Percentiles rank a stretch among this genome's conserved stretches.
These are phyloP conservation scores for Boulengeromyrus knoepffleri DNA, from an alignment of 2,113 vertebrate species.

Conservation along the genomic window DNA sequence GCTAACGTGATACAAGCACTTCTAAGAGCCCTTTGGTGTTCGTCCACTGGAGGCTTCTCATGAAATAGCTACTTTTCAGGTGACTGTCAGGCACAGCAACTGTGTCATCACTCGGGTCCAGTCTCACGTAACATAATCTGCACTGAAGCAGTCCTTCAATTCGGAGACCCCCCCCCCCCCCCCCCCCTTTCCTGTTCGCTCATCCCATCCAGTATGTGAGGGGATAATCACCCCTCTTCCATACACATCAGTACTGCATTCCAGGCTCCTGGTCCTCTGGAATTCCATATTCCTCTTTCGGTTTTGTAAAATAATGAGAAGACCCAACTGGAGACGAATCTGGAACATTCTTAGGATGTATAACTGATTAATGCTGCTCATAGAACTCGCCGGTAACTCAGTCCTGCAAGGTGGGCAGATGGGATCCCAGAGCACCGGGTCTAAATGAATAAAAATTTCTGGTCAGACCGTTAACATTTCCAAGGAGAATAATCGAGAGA, in stretches of 20 bases:
- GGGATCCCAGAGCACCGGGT: neutral
- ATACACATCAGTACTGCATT: constrained; percentile 25
- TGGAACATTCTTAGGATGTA: neutral
- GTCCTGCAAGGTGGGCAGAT: neutral
- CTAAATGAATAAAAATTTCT: neutral
- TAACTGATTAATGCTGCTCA: neutral
- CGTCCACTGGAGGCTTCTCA: constrained; percentile 2
- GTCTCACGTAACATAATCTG: constrained; percentile 16
- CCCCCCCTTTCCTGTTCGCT: constrained; percentile 19
- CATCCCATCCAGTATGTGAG: neutral
- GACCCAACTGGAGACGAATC: neutral
- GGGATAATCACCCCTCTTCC: neutral
- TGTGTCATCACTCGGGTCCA: neutral
- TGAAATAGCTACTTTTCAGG: constrained; percentile 6
- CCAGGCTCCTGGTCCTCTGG: neutral
- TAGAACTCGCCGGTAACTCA: neutral
- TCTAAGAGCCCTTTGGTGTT: neutral
- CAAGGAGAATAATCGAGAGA: neutral
- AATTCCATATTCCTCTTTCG: neutral
- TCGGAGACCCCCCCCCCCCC: constrained; percentile 29
- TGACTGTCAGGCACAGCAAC: constrained; percentile 26
- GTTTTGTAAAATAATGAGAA: neutral
- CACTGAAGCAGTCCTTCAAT: constrained; percentile 31
- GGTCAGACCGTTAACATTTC: neutral
- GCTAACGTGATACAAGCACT: neutral